Conservation (phyloP, 2,797 vertebrate genomes). For the Chromobotia macracanthus region DNA sequence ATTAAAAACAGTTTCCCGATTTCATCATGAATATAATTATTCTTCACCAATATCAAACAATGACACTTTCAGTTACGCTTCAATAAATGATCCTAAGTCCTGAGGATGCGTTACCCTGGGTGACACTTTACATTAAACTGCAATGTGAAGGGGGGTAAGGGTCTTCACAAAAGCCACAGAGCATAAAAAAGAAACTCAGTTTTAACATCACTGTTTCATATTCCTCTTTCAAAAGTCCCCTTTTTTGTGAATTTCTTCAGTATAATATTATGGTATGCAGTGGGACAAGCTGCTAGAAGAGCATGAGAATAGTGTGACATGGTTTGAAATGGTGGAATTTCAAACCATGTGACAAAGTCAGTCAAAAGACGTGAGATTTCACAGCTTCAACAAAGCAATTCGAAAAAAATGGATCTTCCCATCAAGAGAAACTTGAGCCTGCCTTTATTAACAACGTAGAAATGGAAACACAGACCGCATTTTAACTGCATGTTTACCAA, state of each 20-base stretch:
- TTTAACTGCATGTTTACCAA: slow-evolving; percentile 23
- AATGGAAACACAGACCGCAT: slow-evolving; percentile 17
- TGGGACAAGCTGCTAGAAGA: background rate
- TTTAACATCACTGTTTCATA: slow-evolving; percentile 10
- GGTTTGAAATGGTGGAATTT: slow-evolving; percentile 34
- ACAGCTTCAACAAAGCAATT: slow-evolving; percentile 62
- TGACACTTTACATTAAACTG: slow-evolving; percentile 61
- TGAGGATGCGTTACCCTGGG: slow-evolving; percentile 34
- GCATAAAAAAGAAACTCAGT: slow-evolving; percentile 52
- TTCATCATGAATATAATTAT: slow-evolving; percentile 31
- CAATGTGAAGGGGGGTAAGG: slow-evolving; percentile 30
- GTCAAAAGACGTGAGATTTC: slow-evolving; percentile 38
- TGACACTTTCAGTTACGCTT: slow-evolving; percentile 66
- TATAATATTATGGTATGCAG: background rate
- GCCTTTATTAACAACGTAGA: slow-evolving; percentile 32
- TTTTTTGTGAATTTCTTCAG: too few relatives aligned
- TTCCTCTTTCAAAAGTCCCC: background rate
- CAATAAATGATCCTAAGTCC: slow-evolving; percentile 62
- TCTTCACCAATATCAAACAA: slow-evolving; percentile 50
- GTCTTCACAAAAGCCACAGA: slow-evolving; percentile 18
- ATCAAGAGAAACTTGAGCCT: slow-evolving; percentile 7
- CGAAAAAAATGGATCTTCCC: slow-evolving; percentile 52
- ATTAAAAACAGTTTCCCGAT: background rate
- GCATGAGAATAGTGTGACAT: slow-evolving; percentile 4
- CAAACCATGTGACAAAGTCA: slow-evolving; percentile 39